phyloP scores from a whole-genome alignment of 2,888 invertebrate genomes.

The Colostygia pectinataria region DNA sequence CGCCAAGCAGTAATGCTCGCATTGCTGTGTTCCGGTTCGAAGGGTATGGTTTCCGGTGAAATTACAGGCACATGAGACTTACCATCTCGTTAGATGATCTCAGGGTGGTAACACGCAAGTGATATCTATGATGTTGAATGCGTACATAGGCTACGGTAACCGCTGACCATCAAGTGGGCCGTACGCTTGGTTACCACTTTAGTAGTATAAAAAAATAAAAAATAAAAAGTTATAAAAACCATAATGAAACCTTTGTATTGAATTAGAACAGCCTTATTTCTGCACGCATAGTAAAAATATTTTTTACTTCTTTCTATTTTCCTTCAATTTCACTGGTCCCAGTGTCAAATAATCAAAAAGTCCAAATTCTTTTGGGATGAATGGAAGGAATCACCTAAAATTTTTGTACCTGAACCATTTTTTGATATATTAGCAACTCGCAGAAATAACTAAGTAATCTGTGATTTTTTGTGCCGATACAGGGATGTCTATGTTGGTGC shows the following conservation, averaged over 20 bases:
- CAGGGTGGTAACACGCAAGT: too few relatives aligned
- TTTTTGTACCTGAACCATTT: slow-evolving; percentile 26
- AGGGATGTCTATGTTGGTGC: slow-evolving; percentile 42
- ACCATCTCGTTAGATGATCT: too few relatives aligned
- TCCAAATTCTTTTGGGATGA: slow-evolving; percentile 15
- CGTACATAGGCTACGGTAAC: too few relatives aligned
- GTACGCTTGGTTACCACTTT: too few relatives aligned
- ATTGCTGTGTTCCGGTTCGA: too few relatives aligned
- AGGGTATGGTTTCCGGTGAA: too few relatives aligned
- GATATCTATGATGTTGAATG: too few relatives aligned
- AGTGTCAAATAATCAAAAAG: slow-evolving; percentile 22
- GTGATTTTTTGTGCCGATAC: slow-evolving; percentile 15
- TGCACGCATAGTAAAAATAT: slow-evolving; percentile 1
- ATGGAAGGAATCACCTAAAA: slow-evolving; percentile 22
- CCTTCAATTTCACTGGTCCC: slow-evolving; percentile 13
- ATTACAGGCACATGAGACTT: too few relatives aligned
- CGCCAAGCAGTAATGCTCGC: too few relatives aligned
- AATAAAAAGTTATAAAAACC: too few relatives aligned
- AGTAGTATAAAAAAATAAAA: too few relatives aligned
- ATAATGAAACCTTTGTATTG: not conserved
- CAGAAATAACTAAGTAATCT: not conserved
- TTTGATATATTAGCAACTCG: slow-evolving; percentile 2
- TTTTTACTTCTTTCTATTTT: slow-evolving; percentile 8
- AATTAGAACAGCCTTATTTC: slow-evolving; percentile 1
- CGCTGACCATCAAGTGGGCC: too few relatives aligned